These are phyloP conservation scores for Fratercula arctica DNA, from an alignment of 2,797 vertebrate genomes.

Conservation along the genomic window DNA sequence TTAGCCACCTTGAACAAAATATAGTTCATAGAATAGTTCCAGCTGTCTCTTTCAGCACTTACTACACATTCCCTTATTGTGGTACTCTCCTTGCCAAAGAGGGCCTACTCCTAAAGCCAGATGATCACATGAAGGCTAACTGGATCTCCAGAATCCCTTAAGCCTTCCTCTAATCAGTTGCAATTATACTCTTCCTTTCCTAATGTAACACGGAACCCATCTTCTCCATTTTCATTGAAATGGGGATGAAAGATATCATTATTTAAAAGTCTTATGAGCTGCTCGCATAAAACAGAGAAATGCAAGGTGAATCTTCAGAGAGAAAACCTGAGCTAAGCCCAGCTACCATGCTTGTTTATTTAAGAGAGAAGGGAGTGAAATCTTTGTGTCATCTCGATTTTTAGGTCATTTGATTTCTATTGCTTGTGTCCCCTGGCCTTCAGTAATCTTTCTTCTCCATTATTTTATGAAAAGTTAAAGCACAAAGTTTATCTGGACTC, in stretches of 20 bases:
- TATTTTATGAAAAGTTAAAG: neutral
- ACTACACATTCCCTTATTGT: neutral
- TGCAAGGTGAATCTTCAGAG: neutral
- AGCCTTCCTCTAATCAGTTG: neutral
- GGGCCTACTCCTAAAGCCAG: neutral
- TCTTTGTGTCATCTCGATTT: neutral
- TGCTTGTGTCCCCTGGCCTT: neutral
- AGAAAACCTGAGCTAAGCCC: neutral
- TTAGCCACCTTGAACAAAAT: neutral
- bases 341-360: neutral
- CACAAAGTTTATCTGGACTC: neutral
- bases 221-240: neutral
- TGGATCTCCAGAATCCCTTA: neutral
- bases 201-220: neutral
- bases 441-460: neutral
- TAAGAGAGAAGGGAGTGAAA: neutral
- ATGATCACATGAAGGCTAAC: neutral
- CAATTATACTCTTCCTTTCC: neutral
- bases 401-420: neutral
- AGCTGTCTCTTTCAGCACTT: neutral
- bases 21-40: neutral
- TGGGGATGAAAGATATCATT: neutral
- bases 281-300: neutral
- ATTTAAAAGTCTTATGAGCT: neutral
- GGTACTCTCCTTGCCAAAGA: neutral